Evolutionary conservation across 2,113 vertebrate genomes (phyloP).

Genomic region (Patagioenas fasciata): DNA sequence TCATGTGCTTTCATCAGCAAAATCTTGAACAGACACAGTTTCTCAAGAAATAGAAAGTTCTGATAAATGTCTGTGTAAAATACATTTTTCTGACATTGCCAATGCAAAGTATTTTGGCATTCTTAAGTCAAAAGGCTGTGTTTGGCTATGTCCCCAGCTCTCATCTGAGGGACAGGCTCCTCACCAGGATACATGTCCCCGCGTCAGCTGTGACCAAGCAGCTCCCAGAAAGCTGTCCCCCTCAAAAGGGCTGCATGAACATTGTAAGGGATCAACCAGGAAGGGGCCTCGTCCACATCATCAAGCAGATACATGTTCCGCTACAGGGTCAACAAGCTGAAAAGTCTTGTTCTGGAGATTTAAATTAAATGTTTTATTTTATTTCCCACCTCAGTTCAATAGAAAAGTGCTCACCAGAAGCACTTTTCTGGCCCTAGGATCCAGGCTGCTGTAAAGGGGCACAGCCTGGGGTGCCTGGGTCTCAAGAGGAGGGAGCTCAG

Average conservation of each 20-base stretch:
- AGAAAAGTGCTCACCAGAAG: not conserved
- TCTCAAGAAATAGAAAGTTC: not conserved
- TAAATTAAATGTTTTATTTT: not conserved
- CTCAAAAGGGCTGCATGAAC: not conserved
- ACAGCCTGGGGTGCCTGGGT: not conserved
- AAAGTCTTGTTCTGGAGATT: not conserved
- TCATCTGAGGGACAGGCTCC: not conserved
- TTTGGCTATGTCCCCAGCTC: not conserved
- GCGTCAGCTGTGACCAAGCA: not conserved
- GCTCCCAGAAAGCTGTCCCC: not conserved
- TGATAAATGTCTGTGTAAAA: not conserved
- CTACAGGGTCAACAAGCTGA: not conserved
- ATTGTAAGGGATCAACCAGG: not conserved
- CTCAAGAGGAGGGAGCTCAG: not conserved
- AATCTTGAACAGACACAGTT: not conserved
- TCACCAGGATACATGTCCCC: not conserved
- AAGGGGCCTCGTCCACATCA: not conserved
- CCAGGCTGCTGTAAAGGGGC: not conserved
- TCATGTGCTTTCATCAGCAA: not conserved
- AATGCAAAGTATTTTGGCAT: not conserved
- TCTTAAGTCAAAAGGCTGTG: not conserved
- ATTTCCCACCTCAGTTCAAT: not conserved
- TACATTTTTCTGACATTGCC: not conserved
- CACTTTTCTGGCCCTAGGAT: not conserved
- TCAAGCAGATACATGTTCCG: not conserved